Base-by-base conservation (phyloP, 2,797 vertebrate species). In the Chelon labrosus region DNA sequence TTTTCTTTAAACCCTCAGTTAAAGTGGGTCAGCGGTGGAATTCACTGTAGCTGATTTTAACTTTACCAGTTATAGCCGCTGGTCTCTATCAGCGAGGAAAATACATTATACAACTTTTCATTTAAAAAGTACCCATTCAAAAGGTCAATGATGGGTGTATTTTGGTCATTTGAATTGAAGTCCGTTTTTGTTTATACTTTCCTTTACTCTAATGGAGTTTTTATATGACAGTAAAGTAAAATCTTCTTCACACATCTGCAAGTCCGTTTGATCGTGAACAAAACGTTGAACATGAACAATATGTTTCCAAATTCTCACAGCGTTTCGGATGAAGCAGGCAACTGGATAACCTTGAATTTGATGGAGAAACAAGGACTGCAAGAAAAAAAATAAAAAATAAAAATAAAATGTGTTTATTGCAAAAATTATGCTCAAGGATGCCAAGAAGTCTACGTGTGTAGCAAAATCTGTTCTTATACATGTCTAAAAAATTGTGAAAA, bases 231-330 rank as follows among this genome's bases (percentile, higher is more conserved):
- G 11, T 42, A 46, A 9, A 61, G 51, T 6, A 13, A 25, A 17
- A 8, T 46, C 7, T 37, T 16, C 20, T 39, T 27, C 12, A 12
- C 16, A 44, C 10, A 17, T 2, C 41, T 35, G 42, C 39, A 7
- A 46, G 44, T 51, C 39, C 31, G 7, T 35, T 35, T 1, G 1
- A 20, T 49, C 38, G 16, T 9, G 13, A 22, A 14, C 38, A 65
- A 59, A 59, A 38, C 51, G 16, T 37, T 52, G 55, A 47, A 65
- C 25, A 46, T 59, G 38, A 73, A 54, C 58, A 46, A 52, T 10
- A 35, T 27, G 31, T 35, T 35, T 35, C 5, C 31, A 35, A 35
- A 35, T 35, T 35, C 31, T 35, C 31, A 35, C 62, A 50, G 64
- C 54, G 37, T 51, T 42, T 35, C 37, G 13, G 25, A 50, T 13